Evolutionary conservation across 2,797 vertebrate species (phyloP), one percentile per base, ranked within the genome.

Genomic region (Triplophysa bombifrons): DNA sequence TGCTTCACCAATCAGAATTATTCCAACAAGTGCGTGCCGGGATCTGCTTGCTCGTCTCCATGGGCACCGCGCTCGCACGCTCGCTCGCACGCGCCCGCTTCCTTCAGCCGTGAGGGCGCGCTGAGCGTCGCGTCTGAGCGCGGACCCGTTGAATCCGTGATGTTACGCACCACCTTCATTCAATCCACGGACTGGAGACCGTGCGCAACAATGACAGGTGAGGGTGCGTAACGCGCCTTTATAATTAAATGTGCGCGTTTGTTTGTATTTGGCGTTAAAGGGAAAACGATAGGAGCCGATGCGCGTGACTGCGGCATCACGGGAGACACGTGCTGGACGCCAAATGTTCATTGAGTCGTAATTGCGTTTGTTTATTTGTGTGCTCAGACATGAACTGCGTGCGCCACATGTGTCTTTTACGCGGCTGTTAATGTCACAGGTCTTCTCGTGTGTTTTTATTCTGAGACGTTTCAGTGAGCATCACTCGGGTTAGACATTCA

Each of bases 31-130:
- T 65, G 65, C 61, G 77, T 58, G 4, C 69, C 79, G 77, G 0
- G 69, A 74, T 86, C 87, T 88, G 14, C 58, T 16, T 30, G 14
- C 25, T 14, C 60, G 60, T 61, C 60, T 30, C 56, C 56, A 90
- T 68, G 90, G 20, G 5, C 1, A 76, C 74, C 6, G 65, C 65
- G 60, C 58, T 55, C 55, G 55, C 74, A 10, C 65, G 85, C 34
- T 34, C 27, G 27, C 25, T 27, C 3, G 25, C 30, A 41, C 75
- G 1, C 82, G 48, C 85, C 87, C 90, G 91, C 90, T 90, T 88
- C 86, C 67, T 64, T 69, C 65, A 53, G 9, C 51, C 65, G 8
- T 41, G 74, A 50, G 74, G 53, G 74, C 73, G 73, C 74, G 34
- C 34, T 3, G 48, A 55, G n/a, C 73, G n/a, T 50, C 61, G 61